Base-by-base conservation (phyloP, 1,140 invertebrate genomes). In the Venustaconcha ellipsiformis region DNA sequence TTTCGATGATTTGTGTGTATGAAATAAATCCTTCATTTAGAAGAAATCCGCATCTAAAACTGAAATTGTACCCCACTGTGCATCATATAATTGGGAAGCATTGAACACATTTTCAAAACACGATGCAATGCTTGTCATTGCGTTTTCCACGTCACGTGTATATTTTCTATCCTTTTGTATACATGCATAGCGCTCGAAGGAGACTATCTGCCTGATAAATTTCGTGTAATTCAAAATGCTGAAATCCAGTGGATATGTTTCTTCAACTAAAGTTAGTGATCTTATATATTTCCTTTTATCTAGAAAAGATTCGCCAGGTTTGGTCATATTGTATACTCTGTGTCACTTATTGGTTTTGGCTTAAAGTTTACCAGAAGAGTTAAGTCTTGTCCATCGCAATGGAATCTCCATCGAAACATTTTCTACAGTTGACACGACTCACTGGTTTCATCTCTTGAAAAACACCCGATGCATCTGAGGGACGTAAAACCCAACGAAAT, bases 161-260 rank as follows among this genome's bases (percentile, higher is more conserved):
- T 78, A 57, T 73, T 86, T 82, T 48, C 30, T 65, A 70, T 90
- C 88, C 1, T 89, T 80, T 70, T 90, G 88, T 37, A 90, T 83
- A 77, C 88, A 89, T 70, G 68, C 88, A 89, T 58, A 90, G 85
- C 18, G 80, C 79, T 18, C 84, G 68, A n/a, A 90, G 71, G 23
- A 90, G 63, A 26, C 84, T 68, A 65, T 89, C 86, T 1, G 84
- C 76, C 76, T 88, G 88, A 64, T 85, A 82, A 12, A 78, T 78
- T 17, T 83, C 78, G 66, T 74, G 79, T 84, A 86, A 78, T 87
- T 80, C 63, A 86, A 74, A 23, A 87, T 83, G n/a, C 81, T 80
- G 74, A 82, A 85, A 15, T 74, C 80, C 12, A 82, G 23, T n/a
- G 78, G 76, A 65, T 78, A 82, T 17, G 57, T 55, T 18, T 57